Base-by-base conservation (phyloP, 1,140 invertebrate genomes). In the Manduca sexta region DNA sequence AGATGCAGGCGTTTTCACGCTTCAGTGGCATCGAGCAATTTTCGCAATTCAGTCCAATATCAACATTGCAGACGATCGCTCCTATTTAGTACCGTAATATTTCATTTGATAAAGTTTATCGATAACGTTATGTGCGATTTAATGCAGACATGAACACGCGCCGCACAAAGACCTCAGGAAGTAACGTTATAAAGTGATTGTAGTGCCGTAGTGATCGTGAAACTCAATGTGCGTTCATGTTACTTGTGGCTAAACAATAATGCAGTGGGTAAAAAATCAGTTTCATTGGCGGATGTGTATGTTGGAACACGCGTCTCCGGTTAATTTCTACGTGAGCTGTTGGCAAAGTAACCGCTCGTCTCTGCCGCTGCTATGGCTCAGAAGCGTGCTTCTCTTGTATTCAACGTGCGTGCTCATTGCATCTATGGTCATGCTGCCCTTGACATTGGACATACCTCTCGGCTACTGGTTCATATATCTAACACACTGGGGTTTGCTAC, bases 381-480 rank as follows among this genome's bases (percentile, higher is more conserved):
- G 67, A n/a, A 41, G 21, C 38, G 43, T 57, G 59, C 58, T 70
- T 37, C 63, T 67, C 56, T 45, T 67, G 35, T 63, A 45, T 38
- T 58, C 64, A n/a, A 43, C 51, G 45, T 44, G 53, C 40, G 56
- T 62, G 12, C 42, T 67, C 1, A 34, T 64, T 14, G 38, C 56
- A 3, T 60, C 59, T 13, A 33, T 66, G 34, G 10, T 52, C 34
- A 6, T 48, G 15, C 13, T 54, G 49, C 52, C 53, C 45, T 45
- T 58, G 42, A 58, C 53, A 48, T 52, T 67, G 49, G 49, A 55
- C 38, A 38, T 43, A 26, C 35, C 43, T 29, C 34, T 64, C 45
- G 45, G 55, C 1, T 88, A 87, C 56, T 92, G 90, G 90, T 76
- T 88, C 4, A 89, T 91, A 16, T 92, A 90, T 61, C 69, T 92